These are phyloP conservation scores for Drosophila gaucha DNA, from an alignment of 2,888 invertebrate species.

Conservation along the genomic window DNA sequence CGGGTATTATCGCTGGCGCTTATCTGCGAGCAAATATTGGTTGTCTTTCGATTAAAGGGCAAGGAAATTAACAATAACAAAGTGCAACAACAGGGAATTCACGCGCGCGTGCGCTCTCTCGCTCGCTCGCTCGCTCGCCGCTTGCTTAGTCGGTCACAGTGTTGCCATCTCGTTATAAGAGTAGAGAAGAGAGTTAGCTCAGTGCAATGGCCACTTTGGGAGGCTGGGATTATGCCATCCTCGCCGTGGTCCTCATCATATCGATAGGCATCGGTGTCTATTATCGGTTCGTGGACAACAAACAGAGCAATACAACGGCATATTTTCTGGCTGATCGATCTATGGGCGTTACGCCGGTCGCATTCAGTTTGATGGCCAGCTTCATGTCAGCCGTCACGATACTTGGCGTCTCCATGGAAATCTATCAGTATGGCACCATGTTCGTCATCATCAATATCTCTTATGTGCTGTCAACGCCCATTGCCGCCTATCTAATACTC, in stretches of 20 bases:
- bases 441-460: slow-evolving; percentile 92
- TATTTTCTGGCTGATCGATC: slow-evolving; percentile 93
- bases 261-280: slow-evolving; percentile 93
- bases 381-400: slow-evolving; percentile 96
- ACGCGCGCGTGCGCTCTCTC: neutral
- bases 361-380: slow-evolving; percentile 96
- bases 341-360: slow-evolving; percentile 92
- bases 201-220: slow-evolving; percentile 85
- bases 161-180: neutral
- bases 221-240: slow-evolving; percentile 91
- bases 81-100: neutral
- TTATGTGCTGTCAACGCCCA: slow-evolving; percentile 91
- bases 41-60: slow-evolving; percentile 42
- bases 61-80: slow-evolving; percentile 12
- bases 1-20: slow-evolving; percentile 35
- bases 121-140: neutral
- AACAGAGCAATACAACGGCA: slow-evolving; percentile 94
- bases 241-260: slow-evolving; percentile 88
- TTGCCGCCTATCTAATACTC: slow-evolving; percentile 91
- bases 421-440: slow-evolving; percentile 92
- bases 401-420: slow-evolving; percentile 95
- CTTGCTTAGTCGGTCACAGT: neutral
- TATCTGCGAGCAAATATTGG: slow-evolving; percentile 48
- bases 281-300: slow-evolving; percentile 93
- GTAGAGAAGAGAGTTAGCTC: neutral